These are phyloP conservation scores for Ciconia maguari DNA, from an alignment of 2,113 vertebrate genomes.

Conservation along the genomic window DNA sequence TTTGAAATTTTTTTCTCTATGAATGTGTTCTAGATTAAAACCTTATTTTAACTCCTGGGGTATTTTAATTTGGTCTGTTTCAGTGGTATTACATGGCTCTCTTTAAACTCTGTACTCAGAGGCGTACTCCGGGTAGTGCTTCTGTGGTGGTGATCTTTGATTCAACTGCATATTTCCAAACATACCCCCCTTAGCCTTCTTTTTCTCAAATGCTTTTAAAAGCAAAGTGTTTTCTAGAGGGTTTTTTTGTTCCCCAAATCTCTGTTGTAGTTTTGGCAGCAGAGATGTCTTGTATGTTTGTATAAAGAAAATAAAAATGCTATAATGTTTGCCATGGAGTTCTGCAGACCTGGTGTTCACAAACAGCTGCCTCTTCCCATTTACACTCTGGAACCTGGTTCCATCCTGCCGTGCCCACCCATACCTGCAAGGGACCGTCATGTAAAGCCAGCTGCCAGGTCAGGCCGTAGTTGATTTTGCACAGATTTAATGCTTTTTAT, in stretches of 20 bases:
- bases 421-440: background rate
- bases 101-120: background rate
- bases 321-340: background rate
- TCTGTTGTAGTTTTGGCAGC: background rate
- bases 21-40: background rate
- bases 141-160: background rate
- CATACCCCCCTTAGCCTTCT: background rate
- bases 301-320: constrained; percentile 10
- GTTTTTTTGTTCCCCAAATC: background rate
- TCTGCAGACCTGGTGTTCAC: background rate
- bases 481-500: background rate
- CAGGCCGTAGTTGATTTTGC: background rate
- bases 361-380: background rate
- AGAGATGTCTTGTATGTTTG: background rate
- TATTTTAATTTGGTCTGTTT: background rate
- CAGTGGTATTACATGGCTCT: background rate
- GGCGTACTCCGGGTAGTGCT: background rate
- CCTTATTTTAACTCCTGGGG: background rate
- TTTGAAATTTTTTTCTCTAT: background rate
- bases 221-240: background rate
- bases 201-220: background rate
- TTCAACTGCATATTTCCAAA: background rate
- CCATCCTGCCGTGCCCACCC: background rate
- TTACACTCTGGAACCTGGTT: background rate
- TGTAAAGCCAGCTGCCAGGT: background rate